phyloP scores from a whole-genome alignment of 2,113 vertebrate genomes.

The Podocnemis expansa region DNA sequence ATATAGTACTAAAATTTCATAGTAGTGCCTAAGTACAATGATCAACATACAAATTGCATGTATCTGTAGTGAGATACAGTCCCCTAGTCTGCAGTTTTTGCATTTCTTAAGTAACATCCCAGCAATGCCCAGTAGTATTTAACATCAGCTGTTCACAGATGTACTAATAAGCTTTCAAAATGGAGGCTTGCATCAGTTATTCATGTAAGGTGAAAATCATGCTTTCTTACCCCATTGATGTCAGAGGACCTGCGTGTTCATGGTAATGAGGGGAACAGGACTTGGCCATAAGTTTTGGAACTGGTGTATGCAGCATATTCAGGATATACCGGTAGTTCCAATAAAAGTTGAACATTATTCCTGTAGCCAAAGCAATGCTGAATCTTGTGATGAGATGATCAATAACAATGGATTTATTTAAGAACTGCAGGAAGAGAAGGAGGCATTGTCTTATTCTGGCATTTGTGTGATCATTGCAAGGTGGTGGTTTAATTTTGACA shows the following conservation, averaged over 20 bases:
- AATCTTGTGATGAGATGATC: conserved; percentile 39
- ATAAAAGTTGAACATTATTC: conserved; percentile 32
- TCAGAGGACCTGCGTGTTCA: background rate
- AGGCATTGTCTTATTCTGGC: conserved; percentile 51
- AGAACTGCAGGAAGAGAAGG: conserved; percentile 34
- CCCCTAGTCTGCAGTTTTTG: background rate
- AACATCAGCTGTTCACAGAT: background rate
- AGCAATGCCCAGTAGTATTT: background rate
- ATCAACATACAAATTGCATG: background rate
- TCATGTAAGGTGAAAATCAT: background rate
- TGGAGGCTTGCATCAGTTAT: background rate
- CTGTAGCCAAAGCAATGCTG: conserved; percentile 40
- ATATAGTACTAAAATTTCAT: background rate
- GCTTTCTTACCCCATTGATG: background rate
- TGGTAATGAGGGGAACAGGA: background rate
- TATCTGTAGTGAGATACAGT: background rate
- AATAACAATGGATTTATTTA: conserved; percentile 67
- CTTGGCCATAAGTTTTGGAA: background rate
- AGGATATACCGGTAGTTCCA: conserved; percentile 37
- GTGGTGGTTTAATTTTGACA: conserved; percentile 64
- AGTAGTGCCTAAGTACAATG: background rate
- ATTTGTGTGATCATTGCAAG: conserved; percentile 62
- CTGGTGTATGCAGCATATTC: background rate
- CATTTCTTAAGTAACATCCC: background rate
- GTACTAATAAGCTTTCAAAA: background rate